phyloP scores from a whole-genome alignment of 2,888 invertebrate species.

The Anorthoa munda region DNA sequence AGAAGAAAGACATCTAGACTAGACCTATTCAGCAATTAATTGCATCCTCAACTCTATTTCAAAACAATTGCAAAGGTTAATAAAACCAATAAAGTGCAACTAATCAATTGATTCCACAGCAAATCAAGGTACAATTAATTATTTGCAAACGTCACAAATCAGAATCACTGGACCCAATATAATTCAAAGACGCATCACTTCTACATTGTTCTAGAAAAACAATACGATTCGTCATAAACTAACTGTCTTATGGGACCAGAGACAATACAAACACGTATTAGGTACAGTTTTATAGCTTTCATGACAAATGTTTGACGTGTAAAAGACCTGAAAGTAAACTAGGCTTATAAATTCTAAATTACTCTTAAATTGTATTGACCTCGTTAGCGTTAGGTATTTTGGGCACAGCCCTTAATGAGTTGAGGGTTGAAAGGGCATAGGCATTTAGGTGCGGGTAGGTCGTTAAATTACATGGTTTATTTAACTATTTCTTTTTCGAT shows the following conservation, averaged over 20 bases:
- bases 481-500: too few species aligned
- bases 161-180: constrained; percentile 15
- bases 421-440: constrained; percentile 17
- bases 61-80: background rate
- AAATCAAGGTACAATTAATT: constrained; percentile 36
- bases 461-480: background rate
- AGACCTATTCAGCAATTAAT: background rate
- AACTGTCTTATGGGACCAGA: constrained; percentile 1
- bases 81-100: constrained; percentile 26
- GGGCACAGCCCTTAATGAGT: constrained; percentile 31
- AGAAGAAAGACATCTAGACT: background rate
- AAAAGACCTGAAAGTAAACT: constrained; percentile 28
- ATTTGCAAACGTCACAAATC: constrained; percentile 19
- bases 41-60: background rate
- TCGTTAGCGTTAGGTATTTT: constrained; percentile 1
- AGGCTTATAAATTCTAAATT: constrained; percentile 39
- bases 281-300: constrained; percentile 26
- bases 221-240: constrained; percentile 48
- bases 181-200: constrained; percentile 16
- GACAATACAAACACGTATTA: constrained; percentile 29
- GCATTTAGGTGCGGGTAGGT: background rate
- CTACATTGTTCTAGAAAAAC: constrained; percentile 54
- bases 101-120: constrained; percentile 23
- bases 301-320: constrained; percentile 9
- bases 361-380: constrained; percentile 42